phyloP scores from a whole-genome alignment of 2,888 invertebrate species.

The Eupithecia subumbrata region DNA sequence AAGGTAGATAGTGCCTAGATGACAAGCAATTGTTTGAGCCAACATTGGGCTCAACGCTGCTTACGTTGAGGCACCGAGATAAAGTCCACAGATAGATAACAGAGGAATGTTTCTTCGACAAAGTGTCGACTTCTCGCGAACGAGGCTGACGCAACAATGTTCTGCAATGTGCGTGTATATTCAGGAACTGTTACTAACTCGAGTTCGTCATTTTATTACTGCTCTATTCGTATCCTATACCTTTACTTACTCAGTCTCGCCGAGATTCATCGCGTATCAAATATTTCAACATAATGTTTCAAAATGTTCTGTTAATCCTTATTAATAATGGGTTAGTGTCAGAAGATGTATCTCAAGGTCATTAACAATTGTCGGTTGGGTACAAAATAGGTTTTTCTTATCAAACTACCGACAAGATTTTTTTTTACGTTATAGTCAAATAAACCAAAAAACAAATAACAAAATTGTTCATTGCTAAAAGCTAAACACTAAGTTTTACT shows the following conservation, averaged over 20 bases:
- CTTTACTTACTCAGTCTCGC: slow-evolving; percentile 12
- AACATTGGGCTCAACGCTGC: neutral
- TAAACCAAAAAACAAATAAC: no score
- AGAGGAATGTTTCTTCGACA: neutral
- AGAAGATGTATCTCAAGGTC: neutral
- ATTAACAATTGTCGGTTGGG: neutral
- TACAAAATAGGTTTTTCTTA: neutral
- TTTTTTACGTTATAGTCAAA: neutral
- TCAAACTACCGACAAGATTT: neutral
- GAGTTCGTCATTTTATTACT: slow-evolving; percentile 18
- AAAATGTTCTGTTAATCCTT: slow-evolving; percentile 13
- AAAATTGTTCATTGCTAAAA: no score
- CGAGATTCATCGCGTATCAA: slow-evolving; percentile 11
- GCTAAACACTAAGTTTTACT: no score
- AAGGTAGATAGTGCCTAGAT: neutral
- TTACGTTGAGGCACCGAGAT: neutral
- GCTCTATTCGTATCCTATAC: slow-evolving; percentile 19
- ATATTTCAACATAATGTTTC: neutral
- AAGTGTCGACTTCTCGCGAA: slow-evolving; percentile 7
- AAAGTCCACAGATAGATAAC: neutral
- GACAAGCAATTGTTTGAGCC: neutral
- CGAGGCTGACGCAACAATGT: slow-evolving; percentile 19
- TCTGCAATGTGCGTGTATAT: slow-evolving; percentile 20
- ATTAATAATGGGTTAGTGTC: neutral
- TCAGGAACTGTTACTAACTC: slow-evolving; percentile 26